Percentiles rank a stretch among this genome's conserved stretches.
phyloP scores from a whole-genome alignment of 2,113 vertebrate genomes.

The Zosterops lateralis region DNA sequence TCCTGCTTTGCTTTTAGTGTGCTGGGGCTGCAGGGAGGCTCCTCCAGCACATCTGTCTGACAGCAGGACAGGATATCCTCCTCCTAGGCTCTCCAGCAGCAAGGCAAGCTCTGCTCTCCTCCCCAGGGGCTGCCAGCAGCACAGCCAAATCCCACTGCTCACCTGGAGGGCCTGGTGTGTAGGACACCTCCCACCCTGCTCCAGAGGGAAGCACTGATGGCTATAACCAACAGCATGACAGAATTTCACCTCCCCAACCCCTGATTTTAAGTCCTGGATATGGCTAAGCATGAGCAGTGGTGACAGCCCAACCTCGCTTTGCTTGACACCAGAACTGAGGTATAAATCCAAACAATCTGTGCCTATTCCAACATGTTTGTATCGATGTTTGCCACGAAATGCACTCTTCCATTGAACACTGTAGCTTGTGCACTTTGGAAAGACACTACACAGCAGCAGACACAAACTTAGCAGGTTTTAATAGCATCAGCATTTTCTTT shows the following conservation, averaged over 20 bases:
- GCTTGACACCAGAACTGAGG: not conserved
- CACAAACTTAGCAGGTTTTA: not conserved
- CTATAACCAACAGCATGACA: accelerated
- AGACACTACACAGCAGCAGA: not conserved
- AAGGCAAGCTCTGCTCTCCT: not conserved
- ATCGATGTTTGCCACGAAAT: not conserved
- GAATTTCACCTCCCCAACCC: accelerated
- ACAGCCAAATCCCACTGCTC: accelerated
- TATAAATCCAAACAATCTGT: not conserved
- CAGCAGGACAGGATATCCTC: slow-evolving; percentile 8
- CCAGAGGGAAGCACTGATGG: not conserved
- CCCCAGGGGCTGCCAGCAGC: not conserved
- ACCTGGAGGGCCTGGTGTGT: not conserved
- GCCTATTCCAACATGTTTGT: not conserved
- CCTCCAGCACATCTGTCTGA: not conserved
- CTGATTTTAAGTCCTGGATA: not conserved
- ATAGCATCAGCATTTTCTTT: not conserved
- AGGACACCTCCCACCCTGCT: not conserved
- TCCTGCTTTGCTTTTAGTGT: not conserved
- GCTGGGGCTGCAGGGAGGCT: not conserved
- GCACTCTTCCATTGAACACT: not conserved
- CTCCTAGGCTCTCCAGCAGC: not conserved
- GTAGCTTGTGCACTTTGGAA: not conserved
- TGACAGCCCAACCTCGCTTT: not conserved
- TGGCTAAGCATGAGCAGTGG: accelerated